Conservation (phyloP, 2,797 vertebrate genomes). For the Melanotaenia boesemani region DNA sequence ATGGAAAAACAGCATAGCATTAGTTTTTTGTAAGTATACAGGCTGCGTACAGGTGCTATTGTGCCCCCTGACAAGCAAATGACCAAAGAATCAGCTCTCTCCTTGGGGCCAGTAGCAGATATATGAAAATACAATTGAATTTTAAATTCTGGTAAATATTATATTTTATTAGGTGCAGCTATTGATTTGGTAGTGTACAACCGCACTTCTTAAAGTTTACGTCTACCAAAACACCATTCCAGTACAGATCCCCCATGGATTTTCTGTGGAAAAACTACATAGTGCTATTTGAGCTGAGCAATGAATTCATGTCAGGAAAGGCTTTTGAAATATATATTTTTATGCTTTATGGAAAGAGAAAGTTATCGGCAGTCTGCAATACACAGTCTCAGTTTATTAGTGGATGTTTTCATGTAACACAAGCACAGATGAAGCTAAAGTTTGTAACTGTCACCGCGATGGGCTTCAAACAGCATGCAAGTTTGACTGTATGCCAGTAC, state of each 20-base stretch:
- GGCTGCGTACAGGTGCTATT: not conserved
- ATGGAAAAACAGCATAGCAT: conserved; percentile 17
- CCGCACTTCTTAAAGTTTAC: not conserved
- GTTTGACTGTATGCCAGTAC: conserved; percentile 24
- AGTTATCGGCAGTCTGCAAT: not conserved
- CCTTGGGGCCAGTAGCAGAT: not conserved
- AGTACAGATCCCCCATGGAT: not conserved
- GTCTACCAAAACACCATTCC: not conserved
- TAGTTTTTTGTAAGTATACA: conserved; percentile 17
- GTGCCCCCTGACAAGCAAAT: conserved; percentile 5
- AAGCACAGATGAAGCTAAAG: not conserved
- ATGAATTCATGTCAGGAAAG: not conserved
- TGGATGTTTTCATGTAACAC: not conserved
- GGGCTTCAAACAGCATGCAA: conserved; percentile 9
- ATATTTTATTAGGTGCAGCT: not conserved
- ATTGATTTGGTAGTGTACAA: not conserved
- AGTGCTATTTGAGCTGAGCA: not conserved
- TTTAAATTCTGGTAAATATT: not conserved
- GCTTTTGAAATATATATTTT: fast-evolving
- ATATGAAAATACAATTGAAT: conserved; percentile 4
- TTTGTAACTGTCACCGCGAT: not conserved
- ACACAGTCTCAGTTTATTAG: not conserved
- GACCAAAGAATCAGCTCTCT: not conserved
- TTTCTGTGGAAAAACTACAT: not conserved
- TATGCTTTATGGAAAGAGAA: not conserved